Evolutionary conservation across 2,888 invertebrate species (phyloP), one percentile per base, ranked within the genome.

Genomic region (Odontomyia ornata): DNA sequence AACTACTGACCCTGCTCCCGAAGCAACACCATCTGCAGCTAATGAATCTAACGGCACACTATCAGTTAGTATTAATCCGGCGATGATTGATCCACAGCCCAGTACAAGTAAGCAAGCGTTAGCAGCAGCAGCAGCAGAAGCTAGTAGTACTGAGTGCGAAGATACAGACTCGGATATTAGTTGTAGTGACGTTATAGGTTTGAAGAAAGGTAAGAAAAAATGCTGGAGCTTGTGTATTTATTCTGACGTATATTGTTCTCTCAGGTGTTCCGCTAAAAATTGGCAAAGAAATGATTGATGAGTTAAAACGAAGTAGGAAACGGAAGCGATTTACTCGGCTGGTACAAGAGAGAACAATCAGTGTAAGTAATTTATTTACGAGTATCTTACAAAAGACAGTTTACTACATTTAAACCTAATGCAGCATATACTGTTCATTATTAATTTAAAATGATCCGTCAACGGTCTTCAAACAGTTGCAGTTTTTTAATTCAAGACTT

Each of bases 321-420:
- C 89, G 90, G 23, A 89, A 91, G 64, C 84, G 85, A 15, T 85
- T 85, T 76, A 83, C 78, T 72, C 82, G 83, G 0, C 87, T 92
- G 7, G 91, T 91, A 3, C 89, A 90, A 25, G 90, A 91, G 81
- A 87, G 90, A 76, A 89, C 91, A 1, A 92, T 92, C 65, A 92
- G 92, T 83, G 84, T 84, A 81, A 83, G 82, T 82, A 62, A 2
- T 36, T 36, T n/a, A 9, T 52, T 15, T 9, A 52, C 52, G 52
- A 13, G 43, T 52, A 18, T 4, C 13, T 43, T 52, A 9, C 7
- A 4, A 4, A 52, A 4, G 18, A 52, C 5, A 9, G 15, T 52
- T n/a, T n/a, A n/a, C n/a, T n/a, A n/a, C n/a, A n/a, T n/a, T n/a
- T n/a, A n/a, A n/a, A n/a, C n/a, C n/a, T n/a, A n/a, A n/a, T n/a